A percentile compares a stretch with the other conserved stretches of the same genome.
Conservation (phyloP, 2,113 vertebrate genomes). For the Meles meles region DNA sequence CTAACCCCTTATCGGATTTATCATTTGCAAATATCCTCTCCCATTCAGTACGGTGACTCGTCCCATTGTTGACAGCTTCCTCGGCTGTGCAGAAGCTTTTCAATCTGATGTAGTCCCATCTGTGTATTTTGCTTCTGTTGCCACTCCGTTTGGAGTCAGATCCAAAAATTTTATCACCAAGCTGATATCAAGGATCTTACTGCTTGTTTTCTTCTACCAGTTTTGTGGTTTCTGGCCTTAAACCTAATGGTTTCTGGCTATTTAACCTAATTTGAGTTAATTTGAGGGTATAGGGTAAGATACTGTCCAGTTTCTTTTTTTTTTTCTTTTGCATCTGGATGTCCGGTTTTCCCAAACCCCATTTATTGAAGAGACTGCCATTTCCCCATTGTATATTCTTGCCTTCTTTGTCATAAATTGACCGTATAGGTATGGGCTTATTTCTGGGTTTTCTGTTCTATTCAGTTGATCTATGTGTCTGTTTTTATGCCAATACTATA, state of each 20-base stretch:
- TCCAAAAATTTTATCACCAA: neutral
- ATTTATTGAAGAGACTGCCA: neutral
- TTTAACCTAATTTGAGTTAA: neutral
- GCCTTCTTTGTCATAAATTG: neutral
- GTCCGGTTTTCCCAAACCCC: neutral
- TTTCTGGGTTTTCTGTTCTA: neutral
- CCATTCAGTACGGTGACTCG: neutral
- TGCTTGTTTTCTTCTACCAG: neutral
- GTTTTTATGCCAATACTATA: neutral
- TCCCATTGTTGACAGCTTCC: neutral
- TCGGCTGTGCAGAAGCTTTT: neutral
- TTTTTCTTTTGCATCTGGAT: too few species aligned
- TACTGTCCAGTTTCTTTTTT: neutral
- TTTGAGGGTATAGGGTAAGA: neutral
- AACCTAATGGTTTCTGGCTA: too few species aligned
- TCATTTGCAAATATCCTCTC: neutral
- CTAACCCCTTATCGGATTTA: neutral
- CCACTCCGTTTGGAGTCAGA: neutral
- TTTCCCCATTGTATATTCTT: neutral
- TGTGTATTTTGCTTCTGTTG: neutral
- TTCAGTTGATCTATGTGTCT: neutral
- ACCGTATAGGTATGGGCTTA: neutral
- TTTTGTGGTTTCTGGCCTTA: neutral
- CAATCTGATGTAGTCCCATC: neutral
- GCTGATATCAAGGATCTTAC: neutral